Base-by-base conservation (phyloP, 2,113 vertebrate species). In the Marcusenius ussheri region DNA sequence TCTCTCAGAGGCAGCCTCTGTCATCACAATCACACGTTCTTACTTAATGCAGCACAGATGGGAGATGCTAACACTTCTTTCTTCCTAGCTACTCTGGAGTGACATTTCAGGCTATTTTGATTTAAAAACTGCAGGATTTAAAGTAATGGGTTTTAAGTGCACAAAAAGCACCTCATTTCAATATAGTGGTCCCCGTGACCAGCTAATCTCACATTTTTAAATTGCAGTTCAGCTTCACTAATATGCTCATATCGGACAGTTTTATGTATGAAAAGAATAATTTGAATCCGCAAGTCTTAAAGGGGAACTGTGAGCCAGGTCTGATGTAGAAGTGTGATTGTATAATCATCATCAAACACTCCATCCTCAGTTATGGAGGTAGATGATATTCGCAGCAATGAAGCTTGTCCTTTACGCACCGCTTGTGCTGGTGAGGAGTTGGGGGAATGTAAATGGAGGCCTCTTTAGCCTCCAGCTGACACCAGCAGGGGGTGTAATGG, bases 101-200 rank as follows among this genome's bases (percentile, higher is more conserved):
- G 27, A 88, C 92, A 93, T 91, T 91, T 92, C 86, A 90, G 88
- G 92, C 62, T 91, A 88, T 91, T 93, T 91, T 88, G 92, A 93
- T 93, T 91, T 93, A 91, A 91, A 91, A 92, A 94, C 93, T 90
- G 94, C 94, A 93, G 91, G 50, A 47, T 0, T 39, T 93, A 88
- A 92, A 94, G 94, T 94, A 93, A 95, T 93, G 89, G 88, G 70
- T 92, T 92, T 92, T 91, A 93, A 94, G 90, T 91, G 89, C 93
- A 91, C 92, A 92, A 93, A 93, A 94, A 92, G 93, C 92, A 90
- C 90, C 93, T 93, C 62, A 93, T 93, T 94, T 93, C 88, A 93
- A 92, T 93, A 94, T 91, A 91, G 93, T 91, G 93, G 35, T 92
- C 51, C 89, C 49, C 27, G 83, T 89, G 66, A 91, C 88, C 58